Conservation (phyloP, 2,113 vertebrate species). For the Paramormyrops kingsleyae region DNA sequence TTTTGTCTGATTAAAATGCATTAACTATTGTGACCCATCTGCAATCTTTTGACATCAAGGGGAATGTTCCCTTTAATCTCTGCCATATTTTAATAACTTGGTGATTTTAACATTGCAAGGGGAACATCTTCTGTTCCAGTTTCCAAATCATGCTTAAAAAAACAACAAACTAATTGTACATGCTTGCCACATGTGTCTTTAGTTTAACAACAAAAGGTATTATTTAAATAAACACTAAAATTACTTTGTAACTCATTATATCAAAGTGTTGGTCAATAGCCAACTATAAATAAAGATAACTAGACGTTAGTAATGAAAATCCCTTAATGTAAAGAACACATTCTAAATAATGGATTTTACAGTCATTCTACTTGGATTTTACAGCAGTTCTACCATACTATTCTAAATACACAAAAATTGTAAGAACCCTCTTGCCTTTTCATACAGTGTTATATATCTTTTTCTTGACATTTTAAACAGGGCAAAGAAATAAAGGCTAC, state of each 20-base stretch:
- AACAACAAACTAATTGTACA: conserved; percentile 13
- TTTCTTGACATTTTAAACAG: neutral
- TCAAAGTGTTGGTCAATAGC: neutral
- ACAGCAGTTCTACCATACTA: neutral
- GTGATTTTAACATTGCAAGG: conserved; percentile 58
- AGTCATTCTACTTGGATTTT: neutral
- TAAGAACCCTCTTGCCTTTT: neutral
- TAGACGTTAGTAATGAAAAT: neutral
- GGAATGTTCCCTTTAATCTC: conserved; percentile 60
- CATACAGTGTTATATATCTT: neutral
- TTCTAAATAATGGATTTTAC: neutral
- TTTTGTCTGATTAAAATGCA: conserved; percentile 66
- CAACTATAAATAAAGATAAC: neutral
- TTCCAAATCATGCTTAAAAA: conserved; percentile 56
- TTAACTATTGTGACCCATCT: conserved; percentile 64
- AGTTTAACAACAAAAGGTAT: conserved; percentile 55
- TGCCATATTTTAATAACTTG: conserved; percentile 68
- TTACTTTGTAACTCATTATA: conserved; percentile 37
- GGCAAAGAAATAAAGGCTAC: neutral
- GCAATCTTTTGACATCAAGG: conserved; percentile 67
- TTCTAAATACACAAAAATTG: neutral
- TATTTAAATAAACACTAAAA: conserved; percentile 37
- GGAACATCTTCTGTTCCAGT: conserved; percentile 60
- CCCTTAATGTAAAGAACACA: neutral
- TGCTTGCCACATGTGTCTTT: conserved; percentile 23